Percentiles rank a stretch among this genome's conserved stretches.
phyloP scores from a whole-genome alignment of 64 coral and sea anemone genomes.

The Catalaphyllia jardinei region DNA sequence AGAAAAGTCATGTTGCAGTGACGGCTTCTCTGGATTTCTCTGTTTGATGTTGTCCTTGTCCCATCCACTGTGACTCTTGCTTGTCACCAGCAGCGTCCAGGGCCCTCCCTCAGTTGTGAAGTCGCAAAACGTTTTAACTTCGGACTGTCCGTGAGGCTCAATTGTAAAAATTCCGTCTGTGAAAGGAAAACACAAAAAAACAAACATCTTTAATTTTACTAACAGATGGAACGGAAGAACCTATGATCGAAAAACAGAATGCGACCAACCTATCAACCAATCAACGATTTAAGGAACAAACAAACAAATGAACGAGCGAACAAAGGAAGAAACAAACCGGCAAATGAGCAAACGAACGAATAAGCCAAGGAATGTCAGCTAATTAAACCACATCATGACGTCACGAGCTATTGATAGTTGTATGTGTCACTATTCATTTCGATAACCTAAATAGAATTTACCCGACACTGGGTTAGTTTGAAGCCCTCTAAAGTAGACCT shows the following conservation, averaged over 20 bases:
- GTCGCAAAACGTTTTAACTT: constrained; percentile 81
- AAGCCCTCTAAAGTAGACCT: constrained; percentile 46
- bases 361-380: no score
- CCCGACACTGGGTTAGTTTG: constrained; percentile 33
- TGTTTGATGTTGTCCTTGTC: constrained; percentile 54
- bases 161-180: constrained; percentile 68
- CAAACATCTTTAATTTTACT: neutral
- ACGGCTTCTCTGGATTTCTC: constrained; percentile 56
- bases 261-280: no score
- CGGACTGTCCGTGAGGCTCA: constrained; percentile 42
- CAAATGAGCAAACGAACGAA: no score
- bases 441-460: neutral
- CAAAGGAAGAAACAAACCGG: no score
- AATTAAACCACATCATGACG: no score
- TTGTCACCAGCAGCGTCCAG: constrained; percentile 74
- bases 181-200: neutral
- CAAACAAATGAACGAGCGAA: no score
- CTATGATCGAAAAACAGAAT: no score
- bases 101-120: constrained; percentile 53
- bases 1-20: constrained; percentile 56
- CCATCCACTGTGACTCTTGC: constrained; percentile 53
- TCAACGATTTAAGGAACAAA: no score
- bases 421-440: neutral
- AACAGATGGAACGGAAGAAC: no score
- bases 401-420: no score